Conservation (phyloP, 1,140 invertebrate species). For the Dendrolimus punctatus region DNA sequence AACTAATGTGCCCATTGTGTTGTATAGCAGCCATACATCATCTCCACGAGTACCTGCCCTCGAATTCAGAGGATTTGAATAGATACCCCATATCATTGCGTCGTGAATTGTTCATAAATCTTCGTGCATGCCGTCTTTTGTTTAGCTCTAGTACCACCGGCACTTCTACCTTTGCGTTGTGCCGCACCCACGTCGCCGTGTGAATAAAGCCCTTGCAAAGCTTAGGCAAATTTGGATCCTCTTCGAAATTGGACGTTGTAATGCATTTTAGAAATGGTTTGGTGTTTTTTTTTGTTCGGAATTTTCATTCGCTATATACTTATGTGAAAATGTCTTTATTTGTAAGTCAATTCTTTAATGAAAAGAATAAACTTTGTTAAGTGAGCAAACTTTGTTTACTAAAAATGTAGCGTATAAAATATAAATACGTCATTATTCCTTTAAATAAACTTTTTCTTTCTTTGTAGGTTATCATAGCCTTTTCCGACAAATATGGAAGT, state of each 20-base stretch:
- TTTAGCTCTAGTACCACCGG: constrained; percentile 22
- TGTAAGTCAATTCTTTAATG: no score
- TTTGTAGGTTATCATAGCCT: no score
- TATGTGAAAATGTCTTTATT: no score
- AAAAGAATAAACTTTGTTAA: no score
- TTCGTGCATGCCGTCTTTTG: constrained; percentile 46
- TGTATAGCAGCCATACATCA: constrained; percentile 28
- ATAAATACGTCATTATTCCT: no score
- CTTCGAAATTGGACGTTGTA: constrained; percentile 20
- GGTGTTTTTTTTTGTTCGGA: no score
- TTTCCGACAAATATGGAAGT: no score
- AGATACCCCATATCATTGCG: constrained; percentile 53
- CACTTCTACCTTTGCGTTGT: no score
- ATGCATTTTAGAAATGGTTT: background rate
- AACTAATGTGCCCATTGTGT: constrained; percentile 29
- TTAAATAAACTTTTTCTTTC: no score
- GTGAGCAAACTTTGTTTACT: no score
- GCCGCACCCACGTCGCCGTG: constrained; percentile 15
- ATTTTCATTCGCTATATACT: no score
- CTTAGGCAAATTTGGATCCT: constrained; percentile 41
- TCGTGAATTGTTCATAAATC: constrained; percentile 60
- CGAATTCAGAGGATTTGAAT: constrained; percentile 42
- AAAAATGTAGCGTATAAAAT: no score
- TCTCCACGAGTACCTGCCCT: constrained; percentile 27
- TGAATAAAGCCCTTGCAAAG: constrained; percentile 25